Percentiles rank a stretch among this genome's conserved stretches.
phyloP scores from a whole-genome alignment of 2,797 vertebrate species.

The Coreius guichenoti region DNA sequence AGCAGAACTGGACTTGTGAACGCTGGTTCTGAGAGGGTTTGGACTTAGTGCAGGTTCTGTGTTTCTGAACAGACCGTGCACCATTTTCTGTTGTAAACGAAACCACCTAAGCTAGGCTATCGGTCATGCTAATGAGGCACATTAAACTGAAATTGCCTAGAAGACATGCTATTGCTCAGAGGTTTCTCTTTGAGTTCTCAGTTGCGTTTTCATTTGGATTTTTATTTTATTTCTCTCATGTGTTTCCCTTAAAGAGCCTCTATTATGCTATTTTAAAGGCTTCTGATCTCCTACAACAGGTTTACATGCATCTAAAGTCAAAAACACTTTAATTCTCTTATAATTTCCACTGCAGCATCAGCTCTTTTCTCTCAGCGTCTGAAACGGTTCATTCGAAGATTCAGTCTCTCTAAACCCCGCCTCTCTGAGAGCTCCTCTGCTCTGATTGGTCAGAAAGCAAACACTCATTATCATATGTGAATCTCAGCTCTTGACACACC shows the following conservation, averaged over 20 bases:
- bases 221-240: background rate
- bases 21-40: background rate
- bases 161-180: background rate
- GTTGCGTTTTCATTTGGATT: background rate
- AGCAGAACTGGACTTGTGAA: background rate
- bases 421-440: background rate
- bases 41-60: background rate
- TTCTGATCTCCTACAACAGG: background rate
- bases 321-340: background rate
- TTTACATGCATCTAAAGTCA: background rate
- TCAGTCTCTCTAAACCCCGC: background rate
- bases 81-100: background rate
- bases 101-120: slow-evolving; percentile 1
- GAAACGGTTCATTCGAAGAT: background rate
- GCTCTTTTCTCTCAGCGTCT: background rate
- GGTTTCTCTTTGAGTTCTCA: background rate
- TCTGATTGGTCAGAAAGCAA: background rate
- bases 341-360: background rate
- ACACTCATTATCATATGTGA: background rate
- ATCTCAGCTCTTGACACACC: background rate
- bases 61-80: background rate
- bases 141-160: background rate
- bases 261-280: background rate
- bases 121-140: slow-evolving; percentile 25
- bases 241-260: background rate